Conservation (phyloP, 2,888 invertebrate species). For the Drosophila mimica region DNA sequence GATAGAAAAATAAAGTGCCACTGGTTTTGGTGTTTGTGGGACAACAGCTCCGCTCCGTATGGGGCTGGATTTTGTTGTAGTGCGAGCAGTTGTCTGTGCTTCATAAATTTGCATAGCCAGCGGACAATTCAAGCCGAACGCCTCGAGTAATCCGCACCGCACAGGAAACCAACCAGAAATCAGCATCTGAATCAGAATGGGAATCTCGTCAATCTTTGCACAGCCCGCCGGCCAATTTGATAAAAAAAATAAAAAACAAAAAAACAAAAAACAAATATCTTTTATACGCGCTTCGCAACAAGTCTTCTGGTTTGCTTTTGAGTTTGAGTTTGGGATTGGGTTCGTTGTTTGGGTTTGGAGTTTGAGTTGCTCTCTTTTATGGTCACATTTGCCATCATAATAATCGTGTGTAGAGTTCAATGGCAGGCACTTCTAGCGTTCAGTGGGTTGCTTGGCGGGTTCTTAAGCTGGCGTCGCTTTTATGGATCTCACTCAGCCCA, state of each 20-base stretch:
- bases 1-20: slow-evolving; percentile 55
- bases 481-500: slow-evolving; percentile 21
- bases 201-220: slow-evolving; percentile 56
- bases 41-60: slow-evolving; percentile 44
- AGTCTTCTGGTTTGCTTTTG: slow-evolving; percentile 38
- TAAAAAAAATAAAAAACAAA: slow-evolving; percentile 67
- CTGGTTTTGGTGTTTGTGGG: slow-evolving; percentile 77
- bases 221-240: slow-evolving; percentile 66
- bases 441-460: slow-evolving; percentile 48
- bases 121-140: slow-evolving; percentile 47
- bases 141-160: slow-evolving; percentile 52
- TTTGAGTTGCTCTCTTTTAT: slow-evolving; percentile 45
- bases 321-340: slow-evolving; percentile 9
- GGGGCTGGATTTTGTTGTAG: slow-evolving; percentile 32
- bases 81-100: slow-evolving; percentile 11
- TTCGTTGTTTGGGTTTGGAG: slow-evolving; percentile 12
- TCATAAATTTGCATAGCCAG: slow-evolving; percentile 75
- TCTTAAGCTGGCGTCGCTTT: slow-evolving; percentile 39
- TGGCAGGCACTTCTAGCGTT: slow-evolving; percentile 51
- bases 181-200: slow-evolving; percentile 52
- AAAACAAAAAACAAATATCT: slow-evolving; percentile 1
- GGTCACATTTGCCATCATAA: slow-evolving; percentile 73
- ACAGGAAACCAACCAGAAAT: slow-evolving; percentile 66
- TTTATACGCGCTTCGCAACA: slow-evolving; percentile 50
- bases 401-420: slow-evolving; percentile 69